Percentiles rank a stretch among this genome's conserved stretches.
These are phyloP conservation scores for Xestia rhomboidea DNA, from an alignment of 2,888 invertebrate species.

Conservation along the genomic window DNA sequence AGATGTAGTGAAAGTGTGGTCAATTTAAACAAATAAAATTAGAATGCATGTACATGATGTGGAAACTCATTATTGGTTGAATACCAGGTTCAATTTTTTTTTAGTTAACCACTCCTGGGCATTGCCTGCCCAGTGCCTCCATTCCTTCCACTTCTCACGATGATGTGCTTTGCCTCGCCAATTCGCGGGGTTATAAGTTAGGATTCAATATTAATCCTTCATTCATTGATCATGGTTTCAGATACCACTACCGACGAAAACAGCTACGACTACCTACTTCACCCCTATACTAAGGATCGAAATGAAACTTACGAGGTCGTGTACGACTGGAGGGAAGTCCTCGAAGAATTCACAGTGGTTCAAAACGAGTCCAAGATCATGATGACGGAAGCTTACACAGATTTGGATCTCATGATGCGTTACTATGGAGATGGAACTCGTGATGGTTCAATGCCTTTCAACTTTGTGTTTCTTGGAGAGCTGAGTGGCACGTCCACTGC, in stretches of 20 bases:
- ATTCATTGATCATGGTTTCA: constrained; percentile 12
- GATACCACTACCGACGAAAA: constrained; percentile 53
- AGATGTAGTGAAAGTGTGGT: background rate
- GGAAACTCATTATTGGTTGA: background rate
- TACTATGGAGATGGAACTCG: constrained; percentile 90
- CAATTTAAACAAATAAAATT: background rate
- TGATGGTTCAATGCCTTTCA: constrained; percentile 91
- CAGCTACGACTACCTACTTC: constrained; percentile 88
- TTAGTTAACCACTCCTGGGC: too few species aligned
- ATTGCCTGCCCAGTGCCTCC: too few species aligned
- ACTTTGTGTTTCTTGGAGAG: constrained; percentile 91
- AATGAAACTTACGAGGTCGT: constrained; percentile 91
- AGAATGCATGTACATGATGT: background rate
- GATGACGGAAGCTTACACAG: constrained; percentile 92
- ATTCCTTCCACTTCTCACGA: too few species aligned
- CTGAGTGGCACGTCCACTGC: constrained; percentile 88
- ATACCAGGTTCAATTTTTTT: background rate
- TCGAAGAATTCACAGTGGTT: constrained; percentile 87
- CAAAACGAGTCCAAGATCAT: constrained; percentile 86
- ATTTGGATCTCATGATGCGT: constrained; percentile 85
- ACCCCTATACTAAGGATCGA: constrained; percentile 90
- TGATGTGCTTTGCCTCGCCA: too few species aligned
- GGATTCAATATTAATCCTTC: background rate
- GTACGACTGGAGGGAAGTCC: constrained; percentile 90
- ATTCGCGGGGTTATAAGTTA: background rate